Conservation (phyloP, 2,797 vertebrate genomes). For the Micrastur ruficollis region DNA sequence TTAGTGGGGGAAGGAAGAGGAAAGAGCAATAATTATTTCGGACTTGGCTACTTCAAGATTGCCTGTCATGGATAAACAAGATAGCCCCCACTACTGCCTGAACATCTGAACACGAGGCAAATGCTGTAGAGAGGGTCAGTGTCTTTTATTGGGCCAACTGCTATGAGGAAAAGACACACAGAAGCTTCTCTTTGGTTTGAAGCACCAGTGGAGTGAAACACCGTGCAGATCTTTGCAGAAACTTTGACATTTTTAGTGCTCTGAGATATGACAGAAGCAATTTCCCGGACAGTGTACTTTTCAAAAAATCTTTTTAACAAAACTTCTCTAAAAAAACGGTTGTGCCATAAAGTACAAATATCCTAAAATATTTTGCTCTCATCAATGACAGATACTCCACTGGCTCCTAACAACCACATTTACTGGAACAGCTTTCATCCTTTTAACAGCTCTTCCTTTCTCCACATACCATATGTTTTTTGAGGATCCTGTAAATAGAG, state of each 20-base stretch:
- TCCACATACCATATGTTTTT: conserved; percentile 51
- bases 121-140: neutral
- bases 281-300: neutral
- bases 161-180: neutral
- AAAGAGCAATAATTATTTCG: neutral
- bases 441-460: conserved; percentile 46
- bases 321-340: conserved; percentile 9
- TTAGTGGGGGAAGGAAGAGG: neutral
- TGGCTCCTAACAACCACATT: conserved; percentile 19
- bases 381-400: conserved; percentile 27
- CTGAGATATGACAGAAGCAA: neutral
- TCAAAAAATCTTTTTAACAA: neutral
- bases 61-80: neutral
- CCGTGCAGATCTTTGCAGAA: neutral
- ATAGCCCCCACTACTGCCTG: neutral
- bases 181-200: neutral
- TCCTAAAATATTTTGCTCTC: conserved; percentile 52
- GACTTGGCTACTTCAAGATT: neutral
- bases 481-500: conserved; percentile 14
- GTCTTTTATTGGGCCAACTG: neutral
- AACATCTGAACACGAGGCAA: neutral
- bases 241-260: neutral
- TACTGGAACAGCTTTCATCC: conserved; percentile 50
- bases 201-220: neutral
- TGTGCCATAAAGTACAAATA: conserved; percentile 35